A percentile compares a stretch with the other conserved stretches of the same genome.
These are phyloP conservation scores for Mustela nigripes DNA, from an alignment of 2,113 vertebrate species.

Conservation along the genomic window DNA sequence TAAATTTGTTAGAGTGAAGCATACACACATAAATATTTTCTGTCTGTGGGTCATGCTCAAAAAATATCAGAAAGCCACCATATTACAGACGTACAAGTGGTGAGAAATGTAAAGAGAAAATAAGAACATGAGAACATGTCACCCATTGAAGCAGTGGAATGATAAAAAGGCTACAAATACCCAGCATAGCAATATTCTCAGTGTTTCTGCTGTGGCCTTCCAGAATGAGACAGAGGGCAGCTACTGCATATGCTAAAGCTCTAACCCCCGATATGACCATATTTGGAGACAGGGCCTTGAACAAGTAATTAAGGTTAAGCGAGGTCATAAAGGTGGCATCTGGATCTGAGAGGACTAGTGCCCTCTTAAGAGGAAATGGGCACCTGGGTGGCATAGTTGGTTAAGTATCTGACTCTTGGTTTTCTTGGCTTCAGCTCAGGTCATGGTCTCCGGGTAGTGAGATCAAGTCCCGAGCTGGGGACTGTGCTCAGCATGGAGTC, in stretches of 20 bases:
- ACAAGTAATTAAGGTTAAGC: neutral
- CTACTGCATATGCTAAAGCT: neutral
- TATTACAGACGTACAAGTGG: neutral
- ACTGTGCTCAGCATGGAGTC: neutral
- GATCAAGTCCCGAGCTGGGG: neutral
- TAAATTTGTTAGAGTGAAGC: neutral
- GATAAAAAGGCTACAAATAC: neutral
- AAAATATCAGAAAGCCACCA: neutral
- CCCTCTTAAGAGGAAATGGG: neutral
- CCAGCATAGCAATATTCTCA: rapidly evolving
- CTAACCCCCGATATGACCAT: neutral
- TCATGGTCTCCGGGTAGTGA: neutral
- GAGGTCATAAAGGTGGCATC: too few species aligned
- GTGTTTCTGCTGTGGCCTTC: neutral
- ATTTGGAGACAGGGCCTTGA: neutral
- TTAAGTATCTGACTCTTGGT: neutral
- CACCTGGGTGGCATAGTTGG: neutral
- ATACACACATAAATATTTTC: neutral
- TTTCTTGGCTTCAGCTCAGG: neutral
- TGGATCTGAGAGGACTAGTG: neutral
- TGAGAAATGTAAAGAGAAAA: neutral
- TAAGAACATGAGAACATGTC: neutral
- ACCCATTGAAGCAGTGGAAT: neutral
- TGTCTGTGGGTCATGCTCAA: neutral
- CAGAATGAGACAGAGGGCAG: neutral